Conservation (phyloP, 2,113 vertebrate species). For the Toxotes jaculatrix region DNA sequence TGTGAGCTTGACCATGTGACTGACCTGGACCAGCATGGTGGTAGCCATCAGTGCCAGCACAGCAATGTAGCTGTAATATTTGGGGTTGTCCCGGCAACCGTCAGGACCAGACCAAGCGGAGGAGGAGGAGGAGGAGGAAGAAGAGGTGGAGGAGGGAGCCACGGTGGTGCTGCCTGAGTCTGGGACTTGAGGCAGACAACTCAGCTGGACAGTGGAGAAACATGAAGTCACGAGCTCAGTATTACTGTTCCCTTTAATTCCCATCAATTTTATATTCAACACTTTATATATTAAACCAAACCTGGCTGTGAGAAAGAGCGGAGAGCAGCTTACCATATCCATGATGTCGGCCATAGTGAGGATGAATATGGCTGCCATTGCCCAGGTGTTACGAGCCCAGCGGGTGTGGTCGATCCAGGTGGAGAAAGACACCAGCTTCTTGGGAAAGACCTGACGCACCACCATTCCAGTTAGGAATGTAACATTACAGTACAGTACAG, state of each 20-base stretch:
- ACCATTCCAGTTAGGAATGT: background rate
- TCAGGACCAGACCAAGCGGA: conserved; percentile 23
- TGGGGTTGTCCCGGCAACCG: conserved; percentile 89
- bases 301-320: background rate
- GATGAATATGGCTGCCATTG: conserved; percentile 95
- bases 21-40: conserved; percentile 98
- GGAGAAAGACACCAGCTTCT: conserved; percentile 94
- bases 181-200: conserved; percentile 85
- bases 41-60: conserved; percentile 92
- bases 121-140: conserved; percentile 46
- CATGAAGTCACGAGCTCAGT: background rate
- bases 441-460: conserved; percentile 88
- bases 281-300: too few relatives aligned
- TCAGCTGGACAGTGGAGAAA: conserved; percentile 84
- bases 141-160: conserved; percentile 14
- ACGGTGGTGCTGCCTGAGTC: conserved; percentile 60
- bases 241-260: background rate
- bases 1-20: conserved; percentile 98
- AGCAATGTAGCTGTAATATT: conserved; percentile 93
- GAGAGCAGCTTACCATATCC: conserved; percentile 90
- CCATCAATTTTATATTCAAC: too few relatives aligned
- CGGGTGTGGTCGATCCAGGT: conserved; percentile 97
- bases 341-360: conserved; percentile 91
- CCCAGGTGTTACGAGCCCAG: conserved; percentile 97
- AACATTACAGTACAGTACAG: too few relatives aligned